phyloP scores from a whole-genome alignment of 1,140 invertebrate genomes.

The Drosophila paulistorum region DNA sequence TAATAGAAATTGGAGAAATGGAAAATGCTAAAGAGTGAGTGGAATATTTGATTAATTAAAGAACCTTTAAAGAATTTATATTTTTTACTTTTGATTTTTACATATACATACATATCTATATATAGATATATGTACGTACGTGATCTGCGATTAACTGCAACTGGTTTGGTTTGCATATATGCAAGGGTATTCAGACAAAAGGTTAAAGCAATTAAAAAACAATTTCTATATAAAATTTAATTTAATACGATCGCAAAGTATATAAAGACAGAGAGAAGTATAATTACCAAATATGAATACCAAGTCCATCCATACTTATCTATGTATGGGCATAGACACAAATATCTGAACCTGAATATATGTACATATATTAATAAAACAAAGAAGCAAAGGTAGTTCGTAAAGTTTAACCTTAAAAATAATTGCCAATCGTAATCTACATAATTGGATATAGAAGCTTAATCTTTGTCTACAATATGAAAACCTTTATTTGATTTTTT shows the following conservation, averaged over 20 bases:
- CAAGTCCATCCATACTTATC: no score
- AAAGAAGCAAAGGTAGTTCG: no score
- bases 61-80: conserved; percentile 1
- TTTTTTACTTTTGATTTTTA: neutral
- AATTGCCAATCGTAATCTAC: no score
- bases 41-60: conserved; percentile 11
- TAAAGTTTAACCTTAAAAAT: no score
- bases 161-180: neutral
- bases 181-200: conserved; percentile 2
- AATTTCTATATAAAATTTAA: neutral
- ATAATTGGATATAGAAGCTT: no score
- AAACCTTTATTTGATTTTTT: no score
- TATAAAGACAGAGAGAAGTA: neutral
- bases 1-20: conserved; percentile 4
- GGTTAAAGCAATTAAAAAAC: conserved; percentile 12
- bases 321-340: neutral
- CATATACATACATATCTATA: neutral
- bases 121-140: neutral
- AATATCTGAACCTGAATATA: no score
- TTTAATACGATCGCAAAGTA: neutral
- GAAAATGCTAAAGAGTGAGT: neutral
- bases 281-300: neutral
- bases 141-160: neutral
- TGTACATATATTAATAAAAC: no score
- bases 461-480: no score